A percentile compares a stretch with the other conserved stretches of the same genome.
These are phyloP conservation scores for Chlorops oryzae DNA, from an alignment of 1,140 invertebrate genomes.

Conservation along the genomic window DNA sequence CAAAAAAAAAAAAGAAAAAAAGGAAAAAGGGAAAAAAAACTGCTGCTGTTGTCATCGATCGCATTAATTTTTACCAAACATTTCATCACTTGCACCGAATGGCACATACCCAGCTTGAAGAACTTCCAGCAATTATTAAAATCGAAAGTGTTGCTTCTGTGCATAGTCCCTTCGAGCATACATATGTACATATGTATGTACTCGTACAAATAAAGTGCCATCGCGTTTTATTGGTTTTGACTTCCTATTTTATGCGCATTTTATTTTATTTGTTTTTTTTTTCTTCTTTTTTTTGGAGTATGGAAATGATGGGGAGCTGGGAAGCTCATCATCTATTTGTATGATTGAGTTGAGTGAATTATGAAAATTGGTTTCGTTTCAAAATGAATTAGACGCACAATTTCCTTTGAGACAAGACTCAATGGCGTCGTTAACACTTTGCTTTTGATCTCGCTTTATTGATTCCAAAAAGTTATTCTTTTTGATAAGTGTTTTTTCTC, in stretches of 20 bases:
- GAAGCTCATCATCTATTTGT: no score
- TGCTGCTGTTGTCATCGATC: constrained; percentile 38
- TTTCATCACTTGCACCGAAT: constrained; percentile 13
- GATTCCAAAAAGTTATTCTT: no score
- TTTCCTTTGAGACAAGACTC: constrained; percentile 38
- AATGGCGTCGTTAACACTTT: background rate
- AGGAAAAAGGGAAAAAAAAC: no score
- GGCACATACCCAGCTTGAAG: no score
- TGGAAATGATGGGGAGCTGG: no score
- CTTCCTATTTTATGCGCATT: constrained; percentile 6
- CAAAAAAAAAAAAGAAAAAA: no score
- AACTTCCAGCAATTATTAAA: no score
- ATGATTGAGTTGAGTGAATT: background rate
- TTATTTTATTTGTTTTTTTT: no score
- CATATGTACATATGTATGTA: background rate
- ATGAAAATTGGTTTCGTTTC: background rate
- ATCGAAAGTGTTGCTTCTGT: background rate
- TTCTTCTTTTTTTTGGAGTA: no score
- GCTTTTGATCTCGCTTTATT: no score
- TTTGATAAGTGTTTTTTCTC: no score
- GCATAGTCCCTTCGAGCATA: background rate
- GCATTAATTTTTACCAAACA: constrained; percentile 39
- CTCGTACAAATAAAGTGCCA: no score
- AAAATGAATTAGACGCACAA: constrained; percentile 42
- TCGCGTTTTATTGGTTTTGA: constrained; percentile 13